These are phyloP conservation scores for Luperina nickerlii DNA, from an alignment of 2,888 invertebrate genomes.

Conservation along the genomic window DNA sequence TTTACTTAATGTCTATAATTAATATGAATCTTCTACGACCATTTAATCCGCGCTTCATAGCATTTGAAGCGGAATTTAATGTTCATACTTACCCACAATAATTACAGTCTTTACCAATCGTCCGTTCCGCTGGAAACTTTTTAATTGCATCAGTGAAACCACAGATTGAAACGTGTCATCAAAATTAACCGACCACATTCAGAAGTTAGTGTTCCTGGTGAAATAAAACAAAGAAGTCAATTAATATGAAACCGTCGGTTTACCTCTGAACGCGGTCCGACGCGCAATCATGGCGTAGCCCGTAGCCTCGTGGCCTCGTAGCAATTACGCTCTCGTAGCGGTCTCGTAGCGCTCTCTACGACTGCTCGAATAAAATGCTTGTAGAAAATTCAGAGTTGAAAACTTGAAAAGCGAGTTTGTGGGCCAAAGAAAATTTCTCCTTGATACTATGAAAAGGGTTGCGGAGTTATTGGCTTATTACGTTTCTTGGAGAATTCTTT, in stretches of 20 bases:
- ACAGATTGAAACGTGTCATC: constrained; percentile 70
- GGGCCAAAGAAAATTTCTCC: constrained; percentile 60
- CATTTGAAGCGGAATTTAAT: constrained; percentile 41
- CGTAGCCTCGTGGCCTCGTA: constrained; percentile 75
- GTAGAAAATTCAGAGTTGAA: constrained; percentile 59
- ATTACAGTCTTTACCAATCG: constrained; percentile 55
- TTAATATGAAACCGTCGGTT: constrained; percentile 77
- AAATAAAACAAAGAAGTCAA: constrained; percentile 81
- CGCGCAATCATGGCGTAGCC: constrained; percentile 74
- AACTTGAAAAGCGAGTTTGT: constrained; percentile 60
- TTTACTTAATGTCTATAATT: constrained; percentile 35
- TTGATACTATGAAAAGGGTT: constrained; percentile 62
- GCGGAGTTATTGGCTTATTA: constrained; percentile 67
- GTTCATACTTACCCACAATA: constrained; percentile 50
- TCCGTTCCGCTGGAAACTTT: constrained; percentile 64
- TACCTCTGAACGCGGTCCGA: constrained; percentile 61
- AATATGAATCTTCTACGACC: constrained; percentile 34
- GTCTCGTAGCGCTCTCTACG: constrained; percentile 70
- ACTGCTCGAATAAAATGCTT: constrained; percentile 69
- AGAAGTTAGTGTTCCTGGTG: constrained; percentile 65
- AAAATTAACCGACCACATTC: constrained; percentile 70
- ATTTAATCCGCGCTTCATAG: constrained; percentile 17
- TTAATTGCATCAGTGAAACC: constrained; percentile 73
- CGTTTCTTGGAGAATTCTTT: constrained; percentile 54
- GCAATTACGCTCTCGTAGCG: constrained; percentile 80